These are phyloP conservation scores for Bovichtus diacanthus DNA, from an alignment of 2,797 vertebrate species.

Conservation along the genomic window DNA sequence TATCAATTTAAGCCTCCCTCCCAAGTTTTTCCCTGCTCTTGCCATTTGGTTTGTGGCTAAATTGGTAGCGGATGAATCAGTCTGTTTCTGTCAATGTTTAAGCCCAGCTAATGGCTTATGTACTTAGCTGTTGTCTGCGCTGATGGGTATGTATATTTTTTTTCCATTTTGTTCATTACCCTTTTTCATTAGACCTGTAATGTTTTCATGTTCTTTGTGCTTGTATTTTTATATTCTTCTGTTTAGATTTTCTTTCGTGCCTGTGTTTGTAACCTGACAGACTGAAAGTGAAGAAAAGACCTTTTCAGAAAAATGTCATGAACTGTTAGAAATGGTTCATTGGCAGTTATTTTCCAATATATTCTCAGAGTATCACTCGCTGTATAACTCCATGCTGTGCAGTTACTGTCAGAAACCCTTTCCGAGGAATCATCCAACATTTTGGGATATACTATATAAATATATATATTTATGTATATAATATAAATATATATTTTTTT, in stretches of 20 bases:
- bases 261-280: constrained; percentile 20
- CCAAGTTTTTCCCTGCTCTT: constrained; percentile 47
- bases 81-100: constrained; percentile 78
- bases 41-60: constrained; percentile 58
- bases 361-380: not conserved
- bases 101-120: constrained; percentile 72
- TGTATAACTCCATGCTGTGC: constrained; percentile 7
- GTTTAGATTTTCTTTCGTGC: constrained; percentile 26
- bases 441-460: constrained; percentile 8
- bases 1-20: constrained; percentile 69
- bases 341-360: constrained; percentile 1
- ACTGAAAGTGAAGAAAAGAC: constrained; percentile 37
- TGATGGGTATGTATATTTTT: constrained; percentile 63
- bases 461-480: no score
- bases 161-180: constrained; percentile 43
- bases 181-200: constrained; percentile 40
- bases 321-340: not conserved
- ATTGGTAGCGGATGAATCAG: constrained; percentile 76
- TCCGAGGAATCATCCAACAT: not conserved
- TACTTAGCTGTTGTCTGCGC: constrained; percentile 68
- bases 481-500: no score
- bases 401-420: not conserved
- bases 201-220: constrained; percentile 35
- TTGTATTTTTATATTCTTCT: constrained; percentile 47
- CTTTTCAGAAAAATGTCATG: not conserved